These are phyloP conservation scores for Etheostoma nigrum DNA, from an alignment of 2,797 vertebrate species.

Conservation along the genomic window DNA sequence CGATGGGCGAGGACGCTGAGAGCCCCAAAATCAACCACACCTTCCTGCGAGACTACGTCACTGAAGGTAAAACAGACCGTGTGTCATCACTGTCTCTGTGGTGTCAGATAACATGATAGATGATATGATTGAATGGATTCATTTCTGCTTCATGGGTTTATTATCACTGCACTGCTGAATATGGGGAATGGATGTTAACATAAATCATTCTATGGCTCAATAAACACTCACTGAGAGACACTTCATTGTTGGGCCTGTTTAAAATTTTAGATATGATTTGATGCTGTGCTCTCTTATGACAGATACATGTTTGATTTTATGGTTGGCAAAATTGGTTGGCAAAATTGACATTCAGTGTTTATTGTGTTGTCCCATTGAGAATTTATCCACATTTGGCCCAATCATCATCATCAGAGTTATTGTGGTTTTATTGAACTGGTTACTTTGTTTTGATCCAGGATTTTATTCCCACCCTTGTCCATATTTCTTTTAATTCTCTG, in stretches of 20 bases:
- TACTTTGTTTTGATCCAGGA: constrained; percentile 18
- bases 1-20: constrained; percentile 99
- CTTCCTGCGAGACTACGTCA: constrained; percentile 99
- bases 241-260: constrained; percentile 11
- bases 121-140: constrained; percentile 28
- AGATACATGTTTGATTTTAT: constrained; percentile 17
- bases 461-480: neutral
- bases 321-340: constrained; percentile 2
- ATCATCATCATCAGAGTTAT: neutral
- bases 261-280: constrained; percentile 7
- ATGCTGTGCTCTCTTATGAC: neutral
- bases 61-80: constrained; percentile 90
- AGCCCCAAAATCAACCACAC: constrained; percentile 98
- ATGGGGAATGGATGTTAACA: constrained; percentile 9
- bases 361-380: neutral
- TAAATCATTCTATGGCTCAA: constrained; percentile 21
- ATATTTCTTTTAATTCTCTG: constrained; percentile 6
- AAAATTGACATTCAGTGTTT: neutral
- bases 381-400: neutral
- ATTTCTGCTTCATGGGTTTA: constrained; percentile 32
- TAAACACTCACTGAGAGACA: neutral
- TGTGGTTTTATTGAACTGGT: constrained; percentile 18
- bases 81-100: constrained; percentile 21
- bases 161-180: constrained; percentile 18
- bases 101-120: constrained; percentile 43